Evolutionary conservation across 2,888 invertebrate species (phyloP), one percentile per base, ranked within the genome.

Genomic region (Onthophagus sagittarius): DNA sequence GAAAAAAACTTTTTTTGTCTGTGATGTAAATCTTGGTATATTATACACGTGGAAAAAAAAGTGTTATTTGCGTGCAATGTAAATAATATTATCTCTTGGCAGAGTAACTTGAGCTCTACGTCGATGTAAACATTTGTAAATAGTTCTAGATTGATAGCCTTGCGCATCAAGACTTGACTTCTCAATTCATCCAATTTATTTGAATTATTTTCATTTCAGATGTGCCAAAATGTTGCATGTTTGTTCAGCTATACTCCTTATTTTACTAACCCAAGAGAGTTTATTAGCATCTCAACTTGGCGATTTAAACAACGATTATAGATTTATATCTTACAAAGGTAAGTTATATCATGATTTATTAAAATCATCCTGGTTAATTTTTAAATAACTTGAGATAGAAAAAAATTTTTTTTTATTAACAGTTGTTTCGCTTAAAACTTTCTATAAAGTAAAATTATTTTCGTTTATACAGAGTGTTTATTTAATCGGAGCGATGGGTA

Each of bases 241-340:
- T 53, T 53, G 39, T 53, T 53, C 39, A 11, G 39, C 6, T 2
- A 11, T 53, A 9, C 11, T 53, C 11, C 39, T 53, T 4, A 53
- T 53, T 53, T 53, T 53, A 53, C 39, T 53, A 53, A 53, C 39
- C 9, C 39, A 11, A 53, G 39, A 53, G 11, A 53, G 39, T 53
- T 53, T 7, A 7, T 14, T 70, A 11, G 39, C 39, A 9, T 53
- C 39, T 53, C 39, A 11, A 53, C 23, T 23, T 23, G 23, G 39
- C 71, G 14, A 62, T 15, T 15, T 69, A n/a, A 71, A 74, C 15
- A 72, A 78, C 71, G 82, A 82, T 76, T 82, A 81, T 76, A 79
- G 82, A 67, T 81, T 78, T 75, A 82, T 82, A 70, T 81, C 81
- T 15, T 80, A 81, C 74, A 79, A 81, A 81, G 82, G 82, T 82